These are phyloP conservation scores for Ormyrus rosae DNA, from an alignment of 2,888 invertebrate species.

Conservation along the genomic window DNA sequence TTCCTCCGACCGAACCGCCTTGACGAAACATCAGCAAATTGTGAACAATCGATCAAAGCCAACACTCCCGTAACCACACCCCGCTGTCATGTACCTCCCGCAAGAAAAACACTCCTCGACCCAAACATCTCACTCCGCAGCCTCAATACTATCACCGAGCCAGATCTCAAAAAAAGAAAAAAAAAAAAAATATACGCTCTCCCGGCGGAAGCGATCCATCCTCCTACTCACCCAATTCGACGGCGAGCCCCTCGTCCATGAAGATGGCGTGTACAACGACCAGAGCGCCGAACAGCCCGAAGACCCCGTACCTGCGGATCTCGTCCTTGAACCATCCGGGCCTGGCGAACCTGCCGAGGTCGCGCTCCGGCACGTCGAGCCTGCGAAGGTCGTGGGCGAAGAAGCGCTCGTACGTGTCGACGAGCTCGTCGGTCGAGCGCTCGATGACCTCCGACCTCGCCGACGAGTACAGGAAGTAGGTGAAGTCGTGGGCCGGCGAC, in stretches of 20 bases:
- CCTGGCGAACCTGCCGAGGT: slow-evolving; percentile 51
- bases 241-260: slow-evolving; percentile 29
- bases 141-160: no score
- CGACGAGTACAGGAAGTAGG: slow-evolving; percentile 68
- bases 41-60: no score
- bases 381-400: slow-evolving; percentile 57
- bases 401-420: slow-evolving; percentile 59
- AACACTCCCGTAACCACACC: no score
- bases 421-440: slow-evolving; percentile 59
- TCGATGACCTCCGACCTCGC: slow-evolving; percentile 61
- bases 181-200: no score
- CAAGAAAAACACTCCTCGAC: neutral
- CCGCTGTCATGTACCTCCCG: neutral
- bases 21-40: no score
- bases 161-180: no score
- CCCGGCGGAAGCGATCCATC: no score
- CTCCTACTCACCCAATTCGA: slow-evolving; percentile 25
- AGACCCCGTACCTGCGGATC: slow-evolving; percentile 61
- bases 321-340: slow-evolving; percentile 64
- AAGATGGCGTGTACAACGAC: slow-evolving; percentile 62
- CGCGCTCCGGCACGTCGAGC: slow-evolving; percentile 45
- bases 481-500: slow-evolving; percentile 66
- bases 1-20: no score
- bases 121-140: neutral
- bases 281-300: slow-evolving; percentile 63